A percentile compares a stretch with the other conserved stretches of the same genome.
phyloP scores from a whole-genome alignment of 2,797 vertebrate species.

The Eremophila alpestris region DNA sequence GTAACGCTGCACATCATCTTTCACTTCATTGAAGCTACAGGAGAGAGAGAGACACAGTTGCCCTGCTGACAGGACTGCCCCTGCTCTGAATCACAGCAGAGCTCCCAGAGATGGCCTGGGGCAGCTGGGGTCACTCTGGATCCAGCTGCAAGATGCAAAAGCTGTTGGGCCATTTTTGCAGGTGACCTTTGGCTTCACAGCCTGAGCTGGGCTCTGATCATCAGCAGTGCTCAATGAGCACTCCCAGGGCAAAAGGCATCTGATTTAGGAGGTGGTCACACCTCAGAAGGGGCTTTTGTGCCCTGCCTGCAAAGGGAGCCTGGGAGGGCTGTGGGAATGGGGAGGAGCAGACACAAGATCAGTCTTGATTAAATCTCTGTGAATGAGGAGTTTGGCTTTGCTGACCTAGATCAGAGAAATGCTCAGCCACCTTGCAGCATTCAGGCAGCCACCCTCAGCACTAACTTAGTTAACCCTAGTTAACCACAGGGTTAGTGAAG shows the following conservation, averaged over 20 bases:
- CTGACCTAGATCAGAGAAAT: background rate
- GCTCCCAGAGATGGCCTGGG: background rate
- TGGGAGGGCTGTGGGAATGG: background rate
- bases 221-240: background rate
- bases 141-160: background rate
- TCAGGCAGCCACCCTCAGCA: background rate
- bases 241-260: background rate
- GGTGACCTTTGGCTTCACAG: background rate
- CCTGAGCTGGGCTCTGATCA: background rate
- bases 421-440: background rate
- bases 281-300: background rate
- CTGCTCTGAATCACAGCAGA: background rate
- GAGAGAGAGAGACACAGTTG: background rate
- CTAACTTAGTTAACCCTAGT: no score
- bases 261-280: background rate
- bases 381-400: background rate
- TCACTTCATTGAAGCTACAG: constrained; percentile 86
- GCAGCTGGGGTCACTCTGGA: background rate
- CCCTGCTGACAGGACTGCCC: background rate
- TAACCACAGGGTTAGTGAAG: background rate
- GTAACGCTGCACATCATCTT: constrained; percentile 83
- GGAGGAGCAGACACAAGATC: background rate
- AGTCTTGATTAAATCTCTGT: background rate
- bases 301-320: background rate
- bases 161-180: background rate